Percentiles rank a stretch among this genome's conserved stretches.
Evolutionary conservation across 2,888 invertebrate species (phyloP).

Genomic region (Thereva nobilitata): DNA sequence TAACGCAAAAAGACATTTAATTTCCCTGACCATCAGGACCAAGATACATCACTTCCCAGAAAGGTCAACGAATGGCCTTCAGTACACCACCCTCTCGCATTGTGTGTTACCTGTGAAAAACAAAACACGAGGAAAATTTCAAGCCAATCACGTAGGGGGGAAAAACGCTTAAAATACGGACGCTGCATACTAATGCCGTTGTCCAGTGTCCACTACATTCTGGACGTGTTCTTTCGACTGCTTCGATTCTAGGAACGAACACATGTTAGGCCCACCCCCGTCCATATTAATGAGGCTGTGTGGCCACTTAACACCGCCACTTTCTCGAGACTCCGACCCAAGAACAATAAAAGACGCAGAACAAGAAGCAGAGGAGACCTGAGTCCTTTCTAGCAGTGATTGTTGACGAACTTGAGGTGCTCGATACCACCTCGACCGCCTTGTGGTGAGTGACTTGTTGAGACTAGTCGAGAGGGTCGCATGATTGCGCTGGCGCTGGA

Average conservation of each 20-base stretch:
- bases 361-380: no score
- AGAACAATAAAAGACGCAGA: no score
- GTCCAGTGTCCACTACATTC: slow-evolving; percentile 16
- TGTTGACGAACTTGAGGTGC: no score
- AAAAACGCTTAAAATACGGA: slow-evolving; percentile 8
- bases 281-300: slow-evolving; percentile 22
- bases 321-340: no score
- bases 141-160: slow-evolving; percentile 23
- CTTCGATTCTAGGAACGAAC: slow-evolving; percentile 30
- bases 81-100: slow-evolving; percentile 19
- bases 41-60: neutral
- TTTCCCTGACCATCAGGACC: neutral
- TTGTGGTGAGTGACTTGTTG: no score
- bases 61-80: slow-evolving; percentile 34
- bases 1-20: neutral
- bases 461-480: no score
- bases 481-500: no score
- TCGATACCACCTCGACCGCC: no score
- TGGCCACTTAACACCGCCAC: slow-evolving; percentile 3
- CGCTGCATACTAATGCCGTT: slow-evolving; percentile 1
- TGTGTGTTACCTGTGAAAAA: slow-evolving; percentile 15
- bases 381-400: no score
- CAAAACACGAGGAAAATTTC: slow-evolving; percentile 25
- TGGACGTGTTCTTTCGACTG: slow-evolving; percentile 26
- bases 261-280: slow-evolving; percentile 25